Evolutionary conservation across 2,113 vertebrate genomes (phyloP).

Genomic region (Pandion haliaetus): DNA sequence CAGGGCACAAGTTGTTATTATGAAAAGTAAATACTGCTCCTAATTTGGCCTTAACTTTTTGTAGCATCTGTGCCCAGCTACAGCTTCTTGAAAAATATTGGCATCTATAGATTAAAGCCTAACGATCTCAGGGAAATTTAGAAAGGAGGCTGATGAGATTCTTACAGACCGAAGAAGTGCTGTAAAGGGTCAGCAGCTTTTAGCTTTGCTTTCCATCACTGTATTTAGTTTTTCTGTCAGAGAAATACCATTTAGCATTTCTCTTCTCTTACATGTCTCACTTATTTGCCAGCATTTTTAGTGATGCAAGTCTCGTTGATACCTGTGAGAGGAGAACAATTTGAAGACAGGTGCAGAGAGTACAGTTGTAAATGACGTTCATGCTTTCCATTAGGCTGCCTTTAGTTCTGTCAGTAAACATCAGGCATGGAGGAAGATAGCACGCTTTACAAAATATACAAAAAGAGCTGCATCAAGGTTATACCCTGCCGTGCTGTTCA

Average conservation of each 20-base stretch:
- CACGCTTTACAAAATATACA: not conserved
- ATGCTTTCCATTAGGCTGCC: not conserved
- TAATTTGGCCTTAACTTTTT: not conserved
- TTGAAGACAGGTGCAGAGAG: not conserved
- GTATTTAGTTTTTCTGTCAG: not conserved
- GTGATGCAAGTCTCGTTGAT: not conserved
- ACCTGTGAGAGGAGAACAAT: not conserved
- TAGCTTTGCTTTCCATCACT: not conserved
- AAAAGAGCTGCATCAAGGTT: not conserved
- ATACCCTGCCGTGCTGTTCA: not conserved
- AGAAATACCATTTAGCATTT: not conserved
- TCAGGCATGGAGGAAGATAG: not conserved
- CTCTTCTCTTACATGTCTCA: not conserved
- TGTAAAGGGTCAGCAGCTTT: not conserved
- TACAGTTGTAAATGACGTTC: not conserved
- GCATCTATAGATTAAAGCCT: not conserved
- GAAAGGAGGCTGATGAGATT: not conserved
- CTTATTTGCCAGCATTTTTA: not conserved
- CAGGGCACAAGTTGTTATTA: not conserved
- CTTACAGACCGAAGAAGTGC: accelerated
- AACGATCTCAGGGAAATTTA: not conserved
- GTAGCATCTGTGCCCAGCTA: not conserved
- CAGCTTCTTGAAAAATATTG: not conserved
- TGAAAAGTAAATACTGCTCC: not conserved
- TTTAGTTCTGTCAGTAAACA: not conserved